These are phyloP conservation scores for Saccostrea cuccullata DNA, from an alignment of 1,140 invertebrate genomes.

Conservation along the genomic window DNA sequence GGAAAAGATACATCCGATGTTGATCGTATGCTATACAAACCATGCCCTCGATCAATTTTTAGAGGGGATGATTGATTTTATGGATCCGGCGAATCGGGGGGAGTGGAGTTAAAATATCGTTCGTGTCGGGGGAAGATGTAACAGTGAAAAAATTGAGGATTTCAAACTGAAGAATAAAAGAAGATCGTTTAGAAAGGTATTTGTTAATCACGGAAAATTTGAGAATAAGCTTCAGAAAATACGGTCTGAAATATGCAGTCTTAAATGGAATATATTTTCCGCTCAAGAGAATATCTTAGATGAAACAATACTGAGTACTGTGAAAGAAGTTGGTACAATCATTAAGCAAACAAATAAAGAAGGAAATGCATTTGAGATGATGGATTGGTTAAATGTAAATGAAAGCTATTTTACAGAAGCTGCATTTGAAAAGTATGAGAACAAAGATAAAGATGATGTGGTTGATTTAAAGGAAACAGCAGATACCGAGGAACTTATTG, in stretches of 20 bases:
- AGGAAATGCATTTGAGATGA: background rate
- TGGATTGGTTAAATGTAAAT: slow-evolving; percentile 6
- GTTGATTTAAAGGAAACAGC: background rate
- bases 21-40: slow-evolving; percentile 91
- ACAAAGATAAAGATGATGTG: background rate
- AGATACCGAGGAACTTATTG: background rate
- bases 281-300: slow-evolving; percentile 54
- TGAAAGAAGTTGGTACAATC: slow-evolving; percentile 44
- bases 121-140: slow-evolving; percentile 86
- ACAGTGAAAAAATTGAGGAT: slow-evolving; percentile 75
- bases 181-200: slow-evolving; percentile 61
- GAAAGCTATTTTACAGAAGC: background rate
- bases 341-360: background rate
- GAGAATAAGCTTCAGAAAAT: background rate
- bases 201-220: background rate
- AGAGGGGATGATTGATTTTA: slow-evolving; percentile 80
- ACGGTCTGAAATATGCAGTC: slow-evolving; percentile 26
- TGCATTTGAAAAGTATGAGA: slow-evolving; percentile 21
- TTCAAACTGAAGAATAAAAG: slow-evolving; percentile 53
- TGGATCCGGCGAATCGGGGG: slow-evolving; percentile 40
- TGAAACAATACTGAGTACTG: slow-evolving; percentile 52
- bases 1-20: slow-evolving; percentile 80
- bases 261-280: slow-evolving; percentile 45
- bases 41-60: slow-evolving; percentile 93
- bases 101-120: slow-evolving; percentile 79